Evolutionary conservation across 2,888 invertebrate genomes (phyloP).

Genomic region (Agrilus mali): DNA sequence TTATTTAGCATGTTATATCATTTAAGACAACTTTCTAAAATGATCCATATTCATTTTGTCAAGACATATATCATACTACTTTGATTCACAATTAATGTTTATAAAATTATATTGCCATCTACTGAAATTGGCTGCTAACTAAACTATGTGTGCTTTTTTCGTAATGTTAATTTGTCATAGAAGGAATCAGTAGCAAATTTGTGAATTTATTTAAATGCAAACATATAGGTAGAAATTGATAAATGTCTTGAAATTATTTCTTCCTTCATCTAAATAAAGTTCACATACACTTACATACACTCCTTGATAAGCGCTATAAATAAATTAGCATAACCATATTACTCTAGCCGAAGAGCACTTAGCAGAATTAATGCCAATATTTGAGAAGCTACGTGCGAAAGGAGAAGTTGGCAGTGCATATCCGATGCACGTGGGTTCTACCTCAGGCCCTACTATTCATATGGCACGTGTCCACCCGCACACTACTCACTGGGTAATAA

Average conservation of each 20-base stretch:
- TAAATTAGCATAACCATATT: not conserved
- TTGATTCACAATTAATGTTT: no score
- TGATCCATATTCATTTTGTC: no score
- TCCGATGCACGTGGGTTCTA: slow-evolving; percentile 74
- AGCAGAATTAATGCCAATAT: slow-evolving; percentile 91
- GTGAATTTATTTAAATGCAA: no score
- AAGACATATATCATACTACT: no score
- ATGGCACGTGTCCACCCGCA: slow-evolving; percentile 41
- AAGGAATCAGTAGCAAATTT: no score
- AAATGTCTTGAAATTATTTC: not conserved
- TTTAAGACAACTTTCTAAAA: no score
- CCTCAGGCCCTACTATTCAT: slow-evolving; percentile 53
- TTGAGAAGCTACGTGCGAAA: slow-evolving; percentile 83
- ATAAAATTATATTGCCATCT: no score
- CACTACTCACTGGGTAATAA: slow-evolving; percentile 63
- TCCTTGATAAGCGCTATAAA: slow-evolving; percentile 1
- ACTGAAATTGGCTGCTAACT: no score
- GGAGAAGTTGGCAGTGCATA: slow-evolving; percentile 86
- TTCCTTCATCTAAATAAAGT: slow-evolving; percentile 5
- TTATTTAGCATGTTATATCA: no score
- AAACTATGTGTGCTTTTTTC: no score
- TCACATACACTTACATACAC: slow-evolving; percentile 5
- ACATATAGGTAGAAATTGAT: no score
- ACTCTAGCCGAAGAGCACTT: slow-evolving; percentile 79
- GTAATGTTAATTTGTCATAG: no score